A percentile compares a stretch with the other conserved stretches of the same genome.
Evolutionary conservation across 2,113 vertebrate species (phyloP).

Genomic region (Onychorhynchus coronatus): DNA sequence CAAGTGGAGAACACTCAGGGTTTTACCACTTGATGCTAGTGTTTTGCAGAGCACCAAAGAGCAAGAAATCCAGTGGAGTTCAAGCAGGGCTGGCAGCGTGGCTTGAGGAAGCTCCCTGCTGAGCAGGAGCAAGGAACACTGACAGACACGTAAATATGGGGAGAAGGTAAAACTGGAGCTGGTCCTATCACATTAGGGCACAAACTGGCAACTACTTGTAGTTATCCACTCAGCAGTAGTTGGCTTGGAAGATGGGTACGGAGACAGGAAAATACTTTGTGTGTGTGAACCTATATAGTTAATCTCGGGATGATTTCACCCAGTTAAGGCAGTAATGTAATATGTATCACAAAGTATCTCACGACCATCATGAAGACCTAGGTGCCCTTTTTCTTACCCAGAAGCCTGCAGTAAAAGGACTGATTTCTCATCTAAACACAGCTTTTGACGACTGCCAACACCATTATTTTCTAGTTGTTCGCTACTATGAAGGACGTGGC

Average conservation of each 20-base stretch:
- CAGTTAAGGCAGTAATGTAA: not conserved
- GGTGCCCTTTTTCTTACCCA: not conserved
- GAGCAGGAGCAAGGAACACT: not conserved
- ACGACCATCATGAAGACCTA: not conserved
- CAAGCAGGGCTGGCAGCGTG: not conserved
- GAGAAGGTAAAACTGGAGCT: not conserved
- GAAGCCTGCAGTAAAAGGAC: not conserved
- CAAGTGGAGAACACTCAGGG: fast-evolving
- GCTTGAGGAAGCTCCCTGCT: not conserved
- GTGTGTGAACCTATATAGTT: not conserved
- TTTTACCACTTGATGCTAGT: not conserved
- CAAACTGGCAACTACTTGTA: not conserved
- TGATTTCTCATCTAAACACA: not conserved
- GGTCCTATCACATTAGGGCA: not conserved
- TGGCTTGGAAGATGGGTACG: not conserved
- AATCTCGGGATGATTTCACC: not conserved
- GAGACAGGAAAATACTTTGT: not conserved
- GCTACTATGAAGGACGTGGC: not conserved
- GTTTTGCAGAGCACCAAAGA: not conserved
- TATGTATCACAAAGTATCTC: not conserved
- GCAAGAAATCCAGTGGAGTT: fast-evolving
- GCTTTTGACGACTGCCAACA: not conserved
- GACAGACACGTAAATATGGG: fast-evolving
- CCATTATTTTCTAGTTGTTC: not conserved
- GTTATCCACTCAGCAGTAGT: not conserved